These are phyloP conservation scores for Lycaon pictus DNA, from an alignment of 2,113 vertebrate species.

Conservation along the genomic window DNA sequence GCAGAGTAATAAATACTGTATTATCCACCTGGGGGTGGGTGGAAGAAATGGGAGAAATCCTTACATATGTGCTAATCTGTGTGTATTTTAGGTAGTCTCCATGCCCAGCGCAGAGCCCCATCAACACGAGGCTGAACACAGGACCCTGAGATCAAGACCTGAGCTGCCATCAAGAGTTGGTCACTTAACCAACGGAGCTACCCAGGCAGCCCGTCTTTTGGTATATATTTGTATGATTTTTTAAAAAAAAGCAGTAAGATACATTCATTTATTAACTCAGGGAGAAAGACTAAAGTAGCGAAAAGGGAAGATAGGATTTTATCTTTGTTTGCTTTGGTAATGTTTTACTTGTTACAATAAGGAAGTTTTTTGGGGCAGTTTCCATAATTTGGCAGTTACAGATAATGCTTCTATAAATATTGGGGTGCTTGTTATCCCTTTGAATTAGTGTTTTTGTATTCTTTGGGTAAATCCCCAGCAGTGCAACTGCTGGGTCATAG, in stretches of 20 bases:
- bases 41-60: not conserved
- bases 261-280: not conserved
- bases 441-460: not conserved
- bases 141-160: not conserved
- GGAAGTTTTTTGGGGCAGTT: not conserved
- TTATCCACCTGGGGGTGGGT: not conserved
- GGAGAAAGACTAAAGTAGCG: not conserved
- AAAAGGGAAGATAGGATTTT: not conserved
- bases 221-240: not conserved
- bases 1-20: not conserved
- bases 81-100: not conserved
- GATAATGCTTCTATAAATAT: not conserved
- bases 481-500: not conserved
- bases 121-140: not conserved
- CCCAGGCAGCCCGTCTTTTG: not conserved
- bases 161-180: not conserved
- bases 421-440: not conserved
- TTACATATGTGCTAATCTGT: not conserved
- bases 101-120: not conserved
- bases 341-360: not conserved
- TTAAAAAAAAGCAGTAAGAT: not conserved
- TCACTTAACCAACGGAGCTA: not conserved
- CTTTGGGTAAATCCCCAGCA: not conserved
- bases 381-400: not conserved
- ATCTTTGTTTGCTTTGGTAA: not conserved